Base-by-base conservation (phyloP, 1,140 invertebrate genomes). In the Charaxes varanes region DNA sequence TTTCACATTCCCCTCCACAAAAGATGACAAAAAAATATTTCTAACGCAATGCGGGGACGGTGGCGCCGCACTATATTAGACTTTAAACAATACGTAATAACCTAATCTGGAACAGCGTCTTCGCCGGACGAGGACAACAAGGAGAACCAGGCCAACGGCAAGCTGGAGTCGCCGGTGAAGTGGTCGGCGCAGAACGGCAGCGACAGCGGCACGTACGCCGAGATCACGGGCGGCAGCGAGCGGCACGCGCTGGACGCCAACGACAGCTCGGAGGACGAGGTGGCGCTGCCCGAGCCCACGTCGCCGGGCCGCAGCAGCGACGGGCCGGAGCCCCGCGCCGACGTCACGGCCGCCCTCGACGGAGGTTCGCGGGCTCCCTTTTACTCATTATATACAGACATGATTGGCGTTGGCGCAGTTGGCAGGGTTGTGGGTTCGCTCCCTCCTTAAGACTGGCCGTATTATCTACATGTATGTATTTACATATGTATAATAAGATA, bases 181-280 rank as follows among this genome's bases (percentile, higher is more conserved):
- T 82, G 78, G 78, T 67, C 68, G 5, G 67, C 60, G 17, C 74
- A 79, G 41, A 82, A 82, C 26, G 78, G 78, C 3, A 82, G 78
- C 28, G 78, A 82, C 32, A 82, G 78, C 33, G 78, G 78, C 5
- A 82, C 78, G 2, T 82, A 82, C 30, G 78, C 78, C 10, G 78
- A 82, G 37, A 80, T 82, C 6, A 74, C 44, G 7, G 73, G 62
- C 2, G 69, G 52, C 3, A 82, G 71, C 28, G 78, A 78, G 28
- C 57, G 73, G 35, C 78, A 79, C 41, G 54, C 74, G 12, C 49
- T 78, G 27, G 78, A 82, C 32, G 73, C 74, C 12, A 76, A 67
- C n/a, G 78, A 82, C 30, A 82, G 78, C 45, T 82, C 78, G 3
- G 76, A 82, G 43, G 78, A 82, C 34, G 78, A 82, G 33, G 76